Percentiles rank a stretch among this genome's conserved stretches.
Evolutionary conservation across 2,888 invertebrate species (phyloP).

Genomic region (Sisyra terminalis): DNA sequence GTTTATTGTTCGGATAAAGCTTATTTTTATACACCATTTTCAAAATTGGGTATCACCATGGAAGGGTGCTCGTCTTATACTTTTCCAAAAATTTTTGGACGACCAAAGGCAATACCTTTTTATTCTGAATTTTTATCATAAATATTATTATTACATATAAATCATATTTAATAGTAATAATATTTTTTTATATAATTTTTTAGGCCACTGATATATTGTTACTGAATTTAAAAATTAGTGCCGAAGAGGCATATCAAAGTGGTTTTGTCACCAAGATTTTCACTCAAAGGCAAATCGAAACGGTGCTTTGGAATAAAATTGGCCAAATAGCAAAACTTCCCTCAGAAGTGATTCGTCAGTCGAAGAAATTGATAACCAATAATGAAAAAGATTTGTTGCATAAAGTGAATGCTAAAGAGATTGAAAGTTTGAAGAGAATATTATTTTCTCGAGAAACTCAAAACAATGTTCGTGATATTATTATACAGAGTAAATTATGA

Average conservation of each 20-base stretch:
- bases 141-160: constrained; percentile 2
- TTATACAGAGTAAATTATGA: constrained; percentile 9
- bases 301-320: constrained; percentile 10
- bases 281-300: constrained; percentile 41
- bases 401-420: constrained; percentile 8
- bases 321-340: background rate
- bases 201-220: constrained; percentile 42
- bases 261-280: constrained; percentile 70
- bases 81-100: constrained; percentile 74
- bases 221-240: constrained; percentile 61
- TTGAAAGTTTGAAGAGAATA: constrained; percentile 4
- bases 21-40: constrained; percentile 79
- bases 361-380: constrained; percentile 7
- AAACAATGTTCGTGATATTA: constrained; percentile 4
- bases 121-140: background rate
- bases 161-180: background rate
- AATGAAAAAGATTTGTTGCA: constrained; percentile 7
- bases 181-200: constrained; percentile 13
- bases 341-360: background rate
- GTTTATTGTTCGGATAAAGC: constrained; percentile 79
- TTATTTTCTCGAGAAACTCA: constrained; percentile 8
- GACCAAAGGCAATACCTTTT: constrained; percentile 42
- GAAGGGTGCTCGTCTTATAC: constrained; percentile 81
- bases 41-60: constrained; percentile 64
- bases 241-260: constrained; percentile 57